These are phyloP conservation scores for Clepsis dumicolana DNA, from an alignment of 2,888 invertebrate genomes.

Conservation along the genomic window DNA sequence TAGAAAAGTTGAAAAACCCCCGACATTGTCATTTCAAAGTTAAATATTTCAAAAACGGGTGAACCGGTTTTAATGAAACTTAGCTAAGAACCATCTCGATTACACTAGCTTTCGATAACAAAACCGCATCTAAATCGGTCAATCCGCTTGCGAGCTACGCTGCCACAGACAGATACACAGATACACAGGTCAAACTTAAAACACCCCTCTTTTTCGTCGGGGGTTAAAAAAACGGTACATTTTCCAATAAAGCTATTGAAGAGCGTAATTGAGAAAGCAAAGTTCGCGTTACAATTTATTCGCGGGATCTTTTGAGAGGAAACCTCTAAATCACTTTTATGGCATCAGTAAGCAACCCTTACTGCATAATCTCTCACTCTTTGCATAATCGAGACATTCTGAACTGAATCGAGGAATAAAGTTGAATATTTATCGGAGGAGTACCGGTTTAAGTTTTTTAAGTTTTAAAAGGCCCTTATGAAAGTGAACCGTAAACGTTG, in stretches of 20 bases:
- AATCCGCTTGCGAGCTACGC: too few relatives aligned
- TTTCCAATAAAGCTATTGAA: slow-evolving; percentile 13
- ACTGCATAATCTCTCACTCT: slow-evolving; percentile 31
- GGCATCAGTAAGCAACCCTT: slow-evolving; percentile 11
- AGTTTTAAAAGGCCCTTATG: neutral
- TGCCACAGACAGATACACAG: too few relatives aligned
- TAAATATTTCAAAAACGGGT: too few relatives aligned
- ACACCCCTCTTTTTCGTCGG: too few relatives aligned
- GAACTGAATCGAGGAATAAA: slow-evolving; percentile 3
- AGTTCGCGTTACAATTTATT: slow-evolving; percentile 19
- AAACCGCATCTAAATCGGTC: too few relatives aligned
- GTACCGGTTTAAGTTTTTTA: neutral
- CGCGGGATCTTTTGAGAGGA: slow-evolving; percentile 15
- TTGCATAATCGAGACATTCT: slow-evolving; percentile 27
- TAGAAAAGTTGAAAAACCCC: too few relatives aligned
- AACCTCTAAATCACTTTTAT: slow-evolving; percentile 28
- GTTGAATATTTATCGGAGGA: neutral
- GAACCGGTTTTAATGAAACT: too few relatives aligned
- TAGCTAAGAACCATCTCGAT: too few relatives aligned
- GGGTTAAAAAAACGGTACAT: neutral
- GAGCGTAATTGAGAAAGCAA: slow-evolving; percentile 10
- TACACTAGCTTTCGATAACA: too few relatives aligned
- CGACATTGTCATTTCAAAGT: too few relatives aligned
- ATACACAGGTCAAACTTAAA: too few relatives aligned
- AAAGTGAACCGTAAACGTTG: too few relatives aligned